These are phyloP conservation scores for Cetonia aurata DNA, from an alignment of 2,888 invertebrate species.

Conservation along the genomic window DNA sequence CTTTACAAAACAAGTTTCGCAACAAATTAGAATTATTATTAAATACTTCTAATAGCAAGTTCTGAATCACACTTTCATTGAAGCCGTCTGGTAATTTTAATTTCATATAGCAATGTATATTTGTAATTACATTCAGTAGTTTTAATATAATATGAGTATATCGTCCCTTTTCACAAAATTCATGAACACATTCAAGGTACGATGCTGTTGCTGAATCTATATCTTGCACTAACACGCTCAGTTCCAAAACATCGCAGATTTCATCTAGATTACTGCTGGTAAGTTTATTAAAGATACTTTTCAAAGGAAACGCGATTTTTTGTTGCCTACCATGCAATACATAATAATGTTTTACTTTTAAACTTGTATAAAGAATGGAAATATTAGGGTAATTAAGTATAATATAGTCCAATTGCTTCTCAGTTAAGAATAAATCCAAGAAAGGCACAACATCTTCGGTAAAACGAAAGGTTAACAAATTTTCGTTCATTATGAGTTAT, in stretches of 20 bases:
- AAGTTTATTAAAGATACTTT: conserved; percentile 34
- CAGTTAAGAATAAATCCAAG: conserved; percentile 40
- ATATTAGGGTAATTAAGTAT: conserved; percentile 34
- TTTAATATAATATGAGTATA: conserved; percentile 16
- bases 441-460: conserved; percentile 22
- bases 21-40: conserved; percentile 17
- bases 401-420: conserved; percentile 44
- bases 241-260: conserved; percentile 35
- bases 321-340: conserved; percentile 36
- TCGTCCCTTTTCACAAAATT: neutral
- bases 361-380: conserved; percentile 14
- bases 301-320: conserved; percentile 32
- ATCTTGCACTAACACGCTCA: conserved; percentile 43
- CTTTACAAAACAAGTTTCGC: conserved; percentile 17
- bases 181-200: neutral
- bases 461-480: neutral
- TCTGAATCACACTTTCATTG: conserved; percentile 1
- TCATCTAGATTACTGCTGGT: conserved; percentile 25
- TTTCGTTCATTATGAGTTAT: conserved; percentile 8
- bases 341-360: conserved; percentile 44
- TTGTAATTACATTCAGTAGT: neutral
- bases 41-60: neutral
- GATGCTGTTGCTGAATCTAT: conserved; percentile 13
- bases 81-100: conserved; percentile 3
- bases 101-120: conserved; percentile 17